Evolutionary conservation across 35 echinoderm and acorn worm species (phyloP).

Genomic region (Heliocidaris tuberculata): DNA sequence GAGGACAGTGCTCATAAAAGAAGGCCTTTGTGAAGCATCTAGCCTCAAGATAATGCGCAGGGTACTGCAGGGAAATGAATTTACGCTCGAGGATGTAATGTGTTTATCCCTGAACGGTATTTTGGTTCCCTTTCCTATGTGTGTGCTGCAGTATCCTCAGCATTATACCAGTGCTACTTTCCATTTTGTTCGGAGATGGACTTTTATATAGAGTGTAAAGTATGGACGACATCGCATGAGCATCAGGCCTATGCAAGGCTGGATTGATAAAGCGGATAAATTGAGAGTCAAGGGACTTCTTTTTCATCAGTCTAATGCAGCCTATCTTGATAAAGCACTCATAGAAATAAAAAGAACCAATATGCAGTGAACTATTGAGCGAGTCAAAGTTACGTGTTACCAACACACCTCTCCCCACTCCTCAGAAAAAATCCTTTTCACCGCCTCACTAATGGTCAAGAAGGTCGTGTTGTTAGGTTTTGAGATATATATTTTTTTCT

Average conservation of each 20-base stretch:
- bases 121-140: background rate
- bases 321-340: background rate
- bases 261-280: background rate
- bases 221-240: background rate
- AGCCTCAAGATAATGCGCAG: constrained; percentile 8
- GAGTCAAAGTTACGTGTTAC: background rate
- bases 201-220: background rate
- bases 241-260: background rate
- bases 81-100: background rate
- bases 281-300: constrained; percentile 15
- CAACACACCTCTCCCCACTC: background rate
- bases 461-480: too few species aligned
- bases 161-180: background rate
- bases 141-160: background rate
- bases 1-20: constrained; percentile 1
- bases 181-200: background rate
- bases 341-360: background rate
- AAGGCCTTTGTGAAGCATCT: background rate
- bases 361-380: background rate
- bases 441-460: too few species aligned
- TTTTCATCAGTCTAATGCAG: background rate
- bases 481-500: too few species aligned
- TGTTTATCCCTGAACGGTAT: background rate
- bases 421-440: too few species aligned
- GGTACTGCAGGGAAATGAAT: background rate